These are phyloP conservation scores for Champsocephalus esox DNA, from an alignment of 2,797 vertebrate species.

Conservation along the genomic window DNA sequence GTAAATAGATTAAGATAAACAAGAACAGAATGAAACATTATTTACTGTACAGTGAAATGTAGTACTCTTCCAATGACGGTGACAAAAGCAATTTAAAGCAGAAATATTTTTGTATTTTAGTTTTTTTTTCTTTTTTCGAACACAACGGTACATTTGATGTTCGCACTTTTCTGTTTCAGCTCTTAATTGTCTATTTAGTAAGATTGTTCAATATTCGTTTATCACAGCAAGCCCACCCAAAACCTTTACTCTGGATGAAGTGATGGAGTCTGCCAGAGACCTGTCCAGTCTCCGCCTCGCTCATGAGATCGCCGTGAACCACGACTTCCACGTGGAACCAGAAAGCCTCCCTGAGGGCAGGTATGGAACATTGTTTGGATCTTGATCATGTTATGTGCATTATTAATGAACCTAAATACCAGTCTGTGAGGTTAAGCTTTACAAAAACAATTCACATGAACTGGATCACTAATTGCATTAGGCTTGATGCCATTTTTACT, in stretches of 20 bases:
- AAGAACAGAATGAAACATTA: too few species aligned
- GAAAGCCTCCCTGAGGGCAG: constrained; percentile 87
- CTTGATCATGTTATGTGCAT: constrained; percentile 10
- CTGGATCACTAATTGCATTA: too few species aligned
- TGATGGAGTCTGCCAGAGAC: constrained; percentile 90
- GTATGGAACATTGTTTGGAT: constrained; percentile 60
- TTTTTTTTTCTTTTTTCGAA: background rate
- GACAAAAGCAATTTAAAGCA: background rate
- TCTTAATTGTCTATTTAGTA: background rate
- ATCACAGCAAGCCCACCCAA: constrained; percentile 91
- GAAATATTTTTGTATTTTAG: background rate
- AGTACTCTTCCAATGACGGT: too few species aligned
- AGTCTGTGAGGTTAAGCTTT: background rate
- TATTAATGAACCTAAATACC: background rate
- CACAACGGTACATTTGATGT: too few species aligned
- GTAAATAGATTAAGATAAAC: too few species aligned
- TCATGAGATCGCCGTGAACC: constrained; percentile 93
- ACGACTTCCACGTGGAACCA: constrained; percentile 86
- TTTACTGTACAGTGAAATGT: too few species aligned
- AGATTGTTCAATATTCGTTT: constrained; percentile 21
- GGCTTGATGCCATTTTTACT: too few species aligned
- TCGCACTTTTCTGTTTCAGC: background rate
- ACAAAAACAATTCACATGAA: background rate
- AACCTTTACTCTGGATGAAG: constrained; percentile 88
- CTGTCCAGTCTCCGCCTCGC: constrained; percentile 89